phyloP scores from a whole-genome alignment of 1,140 invertebrate species.

The Microvelia longipes region DNA sequence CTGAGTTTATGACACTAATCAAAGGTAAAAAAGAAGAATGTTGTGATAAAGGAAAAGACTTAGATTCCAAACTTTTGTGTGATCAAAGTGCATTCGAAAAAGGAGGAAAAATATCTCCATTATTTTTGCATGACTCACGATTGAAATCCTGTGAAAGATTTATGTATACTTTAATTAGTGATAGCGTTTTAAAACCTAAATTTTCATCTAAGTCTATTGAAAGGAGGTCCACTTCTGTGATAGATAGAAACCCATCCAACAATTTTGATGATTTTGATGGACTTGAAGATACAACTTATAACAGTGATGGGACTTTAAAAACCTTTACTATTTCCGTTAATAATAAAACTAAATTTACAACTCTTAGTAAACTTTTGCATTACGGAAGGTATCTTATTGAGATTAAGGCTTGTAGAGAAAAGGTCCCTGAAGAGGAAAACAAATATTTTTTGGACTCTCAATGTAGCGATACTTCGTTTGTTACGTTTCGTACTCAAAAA shows the following conservation, averaged over 20 bases:
- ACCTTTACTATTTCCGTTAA: background rate
- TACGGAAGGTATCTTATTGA: slow-evolving; percentile 52
- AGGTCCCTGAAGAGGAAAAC: slow-evolving; percentile 23
- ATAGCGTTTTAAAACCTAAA: background rate
- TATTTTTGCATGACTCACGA: background rate
- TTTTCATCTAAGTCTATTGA: background rate
- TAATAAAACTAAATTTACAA: background rate
- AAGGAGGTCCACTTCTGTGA: background rate
- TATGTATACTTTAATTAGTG: background rate
- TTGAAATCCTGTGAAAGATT: slow-evolving; percentile 3
- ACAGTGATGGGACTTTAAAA: background rate
- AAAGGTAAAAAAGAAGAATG: slow-evolving; percentile 6
- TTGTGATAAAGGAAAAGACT: slow-evolving; percentile 3
- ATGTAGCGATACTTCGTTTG: slow-evolving; percentile 19
- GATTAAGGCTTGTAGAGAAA: slow-evolving; percentile 52
- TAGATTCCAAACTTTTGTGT: background rate
- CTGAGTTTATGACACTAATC: slow-evolving; percentile 11
- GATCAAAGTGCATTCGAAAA: slow-evolving; percentile 5
- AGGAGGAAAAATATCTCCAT: background rate
- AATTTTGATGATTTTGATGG: background rate
- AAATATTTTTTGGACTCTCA: background rate
- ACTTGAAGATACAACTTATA: background rate
- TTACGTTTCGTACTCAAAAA: slow-evolving; percentile 16
- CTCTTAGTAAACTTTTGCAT: slow-evolving; percentile 37
- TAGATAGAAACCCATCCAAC: background rate